Evolutionary conservation across 2,797 vertebrate species (phyloP), one percentile per base, ranked within the genome.

Genomic region (Oreochromis grahami): DNA sequence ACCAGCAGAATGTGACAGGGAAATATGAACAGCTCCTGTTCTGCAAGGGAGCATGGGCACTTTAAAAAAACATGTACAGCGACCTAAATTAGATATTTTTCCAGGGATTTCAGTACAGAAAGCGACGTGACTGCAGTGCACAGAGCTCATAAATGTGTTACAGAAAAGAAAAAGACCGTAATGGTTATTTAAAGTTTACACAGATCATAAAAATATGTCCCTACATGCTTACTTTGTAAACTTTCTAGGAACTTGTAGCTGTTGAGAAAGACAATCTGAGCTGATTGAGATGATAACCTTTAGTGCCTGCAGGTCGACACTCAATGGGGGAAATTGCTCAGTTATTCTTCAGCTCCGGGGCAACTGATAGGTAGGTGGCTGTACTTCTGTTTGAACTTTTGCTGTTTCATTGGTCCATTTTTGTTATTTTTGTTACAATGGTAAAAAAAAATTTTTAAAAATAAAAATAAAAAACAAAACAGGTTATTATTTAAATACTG

Each of bases 211-310:
- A n/a, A 48, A 63, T 14, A 12, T 53, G 11, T 38, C 5, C 38
- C 55, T 17, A 45, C 21, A 38, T 76, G 77, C 55, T 86, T 45
- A 52, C 36, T 24, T 76, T 72, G 36, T 43, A 32, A 50, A 60
- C 87, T 89, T 85, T 91, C 87, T 70, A 87, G 83, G 86, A 91
- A 91, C 76, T 60, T 43, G 13, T 29, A 83, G 41, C 11, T 5
- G 77, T 77, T 84, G 63, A 82, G 21, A 55, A 43, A 58, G 29
- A 50, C 65, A 53, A 38, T 13, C 4, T 3, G 36, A 48, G 13
- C 53, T 83, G 81, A 52, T n/a, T 8, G 21, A 34, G 26, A 34
- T 53, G 58, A 86, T 88, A 88, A 92, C 76, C 76, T 88, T 78
- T 68, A 79, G 12, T 63, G 29, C 50, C 50, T 63, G n/a, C 79